These are phyloP conservation scores for Lacanobia wlatinum DNA, from an alignment of 2,888 invertebrate genomes.

Conservation along the genomic window DNA sequence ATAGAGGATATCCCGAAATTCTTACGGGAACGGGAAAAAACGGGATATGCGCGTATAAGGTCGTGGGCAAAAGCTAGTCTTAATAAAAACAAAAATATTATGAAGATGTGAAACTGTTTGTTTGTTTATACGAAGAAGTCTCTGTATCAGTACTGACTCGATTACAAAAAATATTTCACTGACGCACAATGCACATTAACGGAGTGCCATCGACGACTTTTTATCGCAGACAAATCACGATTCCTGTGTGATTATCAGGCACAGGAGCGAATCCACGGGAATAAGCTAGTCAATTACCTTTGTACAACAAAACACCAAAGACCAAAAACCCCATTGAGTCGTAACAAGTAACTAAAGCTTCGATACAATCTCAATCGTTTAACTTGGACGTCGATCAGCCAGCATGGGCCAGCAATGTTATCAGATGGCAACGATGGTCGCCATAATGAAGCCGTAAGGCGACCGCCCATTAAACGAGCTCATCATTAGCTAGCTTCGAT, in stretches of 20 bases:
- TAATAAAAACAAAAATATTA: not conserved
- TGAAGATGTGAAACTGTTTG: not conserved
- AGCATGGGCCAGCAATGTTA: constrained; percentile 60
- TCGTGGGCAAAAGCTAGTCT: too few species aligned
- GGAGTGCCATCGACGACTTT: too few species aligned
- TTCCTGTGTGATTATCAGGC: too few species aligned
- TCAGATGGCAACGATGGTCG: constrained; percentile 70
- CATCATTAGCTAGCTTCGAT: constrained; percentile 68
- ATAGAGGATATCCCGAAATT: too few species aligned
- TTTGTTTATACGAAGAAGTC: not conserved
- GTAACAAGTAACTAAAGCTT: constrained; percentile 42
- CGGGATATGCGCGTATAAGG: too few species aligned
- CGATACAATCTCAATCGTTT: constrained; percentile 60
- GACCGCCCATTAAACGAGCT: constrained; percentile 72
- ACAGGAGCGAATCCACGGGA: not conserved
- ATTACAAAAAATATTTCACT: too few species aligned
- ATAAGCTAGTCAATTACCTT: not conserved
- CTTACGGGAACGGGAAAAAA: too few species aligned
- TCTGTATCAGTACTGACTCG: too few species aligned
- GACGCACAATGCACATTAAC: too few species aligned
- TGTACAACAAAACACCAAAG: constrained; percentile 23
- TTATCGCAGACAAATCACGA: too few species aligned
- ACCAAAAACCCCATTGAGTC: constrained; percentile 47
- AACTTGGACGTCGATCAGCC: constrained; percentile 60
- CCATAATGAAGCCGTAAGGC: constrained; percentile 75